Percentiles rank a stretch among this genome's conserved stretches.
phyloP scores from a whole-genome alignment of 2,888 invertebrate species.

The Nasonovia ribisnigri region DNA sequence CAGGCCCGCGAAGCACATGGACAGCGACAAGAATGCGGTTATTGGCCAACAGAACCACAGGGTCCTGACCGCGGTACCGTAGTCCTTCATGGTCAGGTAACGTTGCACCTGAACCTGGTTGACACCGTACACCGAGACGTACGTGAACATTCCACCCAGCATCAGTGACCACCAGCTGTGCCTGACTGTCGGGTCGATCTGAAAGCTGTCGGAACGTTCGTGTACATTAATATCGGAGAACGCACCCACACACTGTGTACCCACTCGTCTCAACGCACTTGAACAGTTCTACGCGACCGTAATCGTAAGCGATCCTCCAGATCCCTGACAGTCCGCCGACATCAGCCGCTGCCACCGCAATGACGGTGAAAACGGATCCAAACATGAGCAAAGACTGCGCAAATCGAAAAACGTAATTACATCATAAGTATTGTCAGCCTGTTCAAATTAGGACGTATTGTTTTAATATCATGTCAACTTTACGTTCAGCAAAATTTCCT shows the following conservation, averaged over 20 bases:
- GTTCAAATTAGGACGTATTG: not conserved
- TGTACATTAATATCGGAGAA: not conserved
- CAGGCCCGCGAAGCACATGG: conserved; percentile 82
- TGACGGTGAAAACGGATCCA: conserved; percentile 82
- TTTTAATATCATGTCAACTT: not conserved
- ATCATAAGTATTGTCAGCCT: not conserved
- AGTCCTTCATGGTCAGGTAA: conserved; percentile 73
- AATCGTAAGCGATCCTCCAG: conserved; percentile 72
- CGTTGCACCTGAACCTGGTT: conserved; percentile 84
- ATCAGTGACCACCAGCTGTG: conserved; percentile 87
- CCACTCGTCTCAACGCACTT: conserved; percentile 18
- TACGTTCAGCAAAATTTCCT: not conserved
- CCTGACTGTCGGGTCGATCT: conserved; percentile 84
- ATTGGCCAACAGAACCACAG: conserved; percentile 88
- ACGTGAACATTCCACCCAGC: conserved; percentile 85
- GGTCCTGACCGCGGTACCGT: conserved; percentile 79
- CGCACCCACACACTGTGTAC: not conserved
- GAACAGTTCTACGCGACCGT: conserved; percentile 48
- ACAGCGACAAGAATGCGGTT: conserved; percentile 77
- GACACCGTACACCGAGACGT: conserved; percentile 85
- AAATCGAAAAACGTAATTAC: not conserved
- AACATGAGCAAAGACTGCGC: conserved; percentile 83
- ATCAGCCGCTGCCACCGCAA: conserved; percentile 80
- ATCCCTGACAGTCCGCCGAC: conserved; percentile 80
- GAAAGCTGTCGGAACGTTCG: conserved; percentile 74